Base-by-base conservation (phyloP, 2,113 vertebrate species). In the Lophotis ruficrista region DNA sequence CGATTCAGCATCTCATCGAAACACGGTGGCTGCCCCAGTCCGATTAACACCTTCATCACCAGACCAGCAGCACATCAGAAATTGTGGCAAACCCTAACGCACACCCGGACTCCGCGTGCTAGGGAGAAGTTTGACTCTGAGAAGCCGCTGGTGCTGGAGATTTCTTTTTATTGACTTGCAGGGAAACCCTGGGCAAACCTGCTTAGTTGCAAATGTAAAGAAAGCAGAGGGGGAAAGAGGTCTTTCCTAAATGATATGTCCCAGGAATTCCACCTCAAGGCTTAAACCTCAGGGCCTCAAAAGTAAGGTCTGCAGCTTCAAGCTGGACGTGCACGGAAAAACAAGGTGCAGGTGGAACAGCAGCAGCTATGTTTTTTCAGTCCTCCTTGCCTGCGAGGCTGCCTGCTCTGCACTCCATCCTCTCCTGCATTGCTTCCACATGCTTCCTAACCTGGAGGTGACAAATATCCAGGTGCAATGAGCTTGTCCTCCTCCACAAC, bases 41-140 rank as follows among this genome's bases (percentile, higher is more conserved):
- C 47, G 64, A 45, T 47, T 41, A 73, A 60, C 33, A 20, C n/a
- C 31, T 66, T 77, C 58, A 12, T 22, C 5, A 4, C 56, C 57
- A 75, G 43, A 22, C 45, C 17, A 37, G 50, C 21, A 53, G 82
- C 37, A 33, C 27, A 28, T 12, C 53, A 66, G 53, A 70, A 61
- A 43, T 10, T 1, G 12, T 21, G 13, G 19, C 51, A 77, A 70
- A 83, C 9, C 13, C 61, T 16, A 47, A 25, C 0, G 1, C 25
- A 28, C 3, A 0, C 25, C 35, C 61, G 51, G 15, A 25, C 4
- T 11, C 33, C 6, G 5, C 0, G 0, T 43, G 16, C 65, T 18
- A n/a, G 19, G 38, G 27, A 51, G 18, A 27, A 48, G 22, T 58
- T 78, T 56, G 50, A 27, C 12, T 35, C 23, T n/a, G 31, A 58